phyloP scores from a whole-genome alignment of 2,888 invertebrate species.

The Odontocolon sp. region DNA sequence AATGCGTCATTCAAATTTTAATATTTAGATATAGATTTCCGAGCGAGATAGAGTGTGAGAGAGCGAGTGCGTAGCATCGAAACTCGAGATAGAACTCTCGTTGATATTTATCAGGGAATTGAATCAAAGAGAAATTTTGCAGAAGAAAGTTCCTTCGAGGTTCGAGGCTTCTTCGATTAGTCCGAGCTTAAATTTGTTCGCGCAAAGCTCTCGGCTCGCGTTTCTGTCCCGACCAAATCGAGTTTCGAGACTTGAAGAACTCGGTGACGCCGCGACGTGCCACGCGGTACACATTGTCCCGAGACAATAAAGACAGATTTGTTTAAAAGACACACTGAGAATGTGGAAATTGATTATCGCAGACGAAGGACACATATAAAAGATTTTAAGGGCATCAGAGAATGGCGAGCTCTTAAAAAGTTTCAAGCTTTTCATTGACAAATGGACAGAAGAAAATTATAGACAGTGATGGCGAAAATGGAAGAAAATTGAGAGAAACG shows the following conservation, averaged over 20 bases:
- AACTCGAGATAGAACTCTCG: neutral
- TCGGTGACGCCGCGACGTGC: conserved; percentile 47
- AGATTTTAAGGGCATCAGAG: neutral
- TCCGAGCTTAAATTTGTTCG: neutral
- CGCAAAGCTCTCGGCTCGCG: neutral
- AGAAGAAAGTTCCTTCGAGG: neutral
- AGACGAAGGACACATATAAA: neutral
- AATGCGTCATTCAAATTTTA: conserved; percentile 49
- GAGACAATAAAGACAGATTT: conserved; percentile 11
- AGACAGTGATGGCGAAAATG: neutral
- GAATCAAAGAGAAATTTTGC: neutral
- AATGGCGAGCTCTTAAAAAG: neutral
- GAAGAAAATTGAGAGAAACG: conserved; percentile 16
- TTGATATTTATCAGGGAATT: neutral
- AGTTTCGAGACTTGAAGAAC: conserved; percentile 15
- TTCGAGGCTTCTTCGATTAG: too few relatives aligned
- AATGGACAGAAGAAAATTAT: neutral
- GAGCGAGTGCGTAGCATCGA: conserved; percentile 68
- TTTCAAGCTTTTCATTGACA: too few relatives aligned
- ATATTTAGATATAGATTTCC: conserved; percentile 33
- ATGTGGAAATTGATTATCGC: neutral
- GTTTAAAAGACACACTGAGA: conserved; percentile 8
- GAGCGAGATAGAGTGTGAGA: conserved; percentile 71
- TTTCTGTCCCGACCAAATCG: conserved; percentile 7
- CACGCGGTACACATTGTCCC: conserved; percentile 43